A percentile compares a stretch with the other conserved stretches of the same genome.
phyloP scores from a whole-genome alignment of 2,797 vertebrate genomes.

The Anomalospiza imberbis region DNA sequence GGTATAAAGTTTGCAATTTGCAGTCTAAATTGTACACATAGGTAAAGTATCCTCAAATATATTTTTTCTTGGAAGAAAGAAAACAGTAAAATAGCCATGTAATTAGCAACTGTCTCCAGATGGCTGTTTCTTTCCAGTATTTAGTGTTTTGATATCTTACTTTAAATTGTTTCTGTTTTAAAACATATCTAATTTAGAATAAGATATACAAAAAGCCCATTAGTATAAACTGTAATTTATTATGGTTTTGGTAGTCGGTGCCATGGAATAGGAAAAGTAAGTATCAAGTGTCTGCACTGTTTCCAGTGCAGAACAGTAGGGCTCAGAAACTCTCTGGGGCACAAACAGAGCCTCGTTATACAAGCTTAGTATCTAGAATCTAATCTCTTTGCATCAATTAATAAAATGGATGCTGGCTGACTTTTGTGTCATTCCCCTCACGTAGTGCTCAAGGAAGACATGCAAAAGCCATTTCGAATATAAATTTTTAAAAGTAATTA shows the following conservation, averaged over 20 bases:
- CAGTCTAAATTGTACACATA: background rate
- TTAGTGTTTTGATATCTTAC: background rate
- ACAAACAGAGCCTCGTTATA: background rate
- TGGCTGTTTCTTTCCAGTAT: background rate
- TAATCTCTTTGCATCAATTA: conserved; percentile 43
- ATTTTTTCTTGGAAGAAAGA: background rate
- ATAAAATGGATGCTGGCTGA: conserved; percentile 28
- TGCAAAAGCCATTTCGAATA: conserved; percentile 33
- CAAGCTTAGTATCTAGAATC: background rate
- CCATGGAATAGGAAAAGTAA: background rate
- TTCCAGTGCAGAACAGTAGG: background rate
- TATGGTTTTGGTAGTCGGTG: background rate
- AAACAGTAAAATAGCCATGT: background rate
- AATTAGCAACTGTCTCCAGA: background rate
- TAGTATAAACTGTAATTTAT: background rate
- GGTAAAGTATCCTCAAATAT: background rate
- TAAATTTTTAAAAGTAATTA: conserved; percentile 25
- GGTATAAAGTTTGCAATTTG: background rate
- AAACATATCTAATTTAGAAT: background rate
- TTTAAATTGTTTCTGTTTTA: background rate
- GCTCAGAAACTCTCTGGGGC: background rate
- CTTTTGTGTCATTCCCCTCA: background rate
- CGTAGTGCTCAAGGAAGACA: background rate
- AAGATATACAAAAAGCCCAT: background rate
- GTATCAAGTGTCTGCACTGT: background rate